Evolutionary conservation across 1,140 invertebrate species (phyloP).

Genomic region (Papilio glaucus): DNA sequence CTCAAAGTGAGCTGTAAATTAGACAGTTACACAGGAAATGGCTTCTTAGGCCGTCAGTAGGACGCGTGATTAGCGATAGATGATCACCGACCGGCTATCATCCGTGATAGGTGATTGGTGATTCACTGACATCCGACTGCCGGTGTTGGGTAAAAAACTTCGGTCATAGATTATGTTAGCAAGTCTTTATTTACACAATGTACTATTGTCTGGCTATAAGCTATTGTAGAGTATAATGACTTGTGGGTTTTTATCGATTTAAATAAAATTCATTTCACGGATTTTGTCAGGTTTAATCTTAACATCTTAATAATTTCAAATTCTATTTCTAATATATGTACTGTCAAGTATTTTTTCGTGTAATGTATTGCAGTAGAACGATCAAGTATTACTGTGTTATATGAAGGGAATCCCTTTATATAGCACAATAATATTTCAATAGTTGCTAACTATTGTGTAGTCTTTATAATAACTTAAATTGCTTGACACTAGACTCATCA

Average conservation of each 20-base stretch:
- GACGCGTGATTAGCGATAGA: slow-evolving; percentile 74
- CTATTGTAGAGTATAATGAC: slow-evolving; percentile 10
- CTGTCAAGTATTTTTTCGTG: background rate
- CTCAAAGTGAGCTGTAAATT: slow-evolving; percentile 77
- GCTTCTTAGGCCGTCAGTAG: slow-evolving; percentile 78
- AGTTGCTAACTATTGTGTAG: no score
- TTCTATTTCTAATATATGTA: background rate
- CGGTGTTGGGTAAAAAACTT: slow-evolving; percentile 59
- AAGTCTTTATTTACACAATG: background rate
- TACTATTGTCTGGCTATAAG: background rate
- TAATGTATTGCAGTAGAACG: no score
- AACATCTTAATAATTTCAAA: background rate
- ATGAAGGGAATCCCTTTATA: no score
- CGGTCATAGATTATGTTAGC: slow-evolving; percentile 52
- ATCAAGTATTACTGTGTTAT: no score
- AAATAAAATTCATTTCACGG: slow-evolving; percentile 5
- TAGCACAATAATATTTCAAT: no score
- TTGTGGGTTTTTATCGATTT: background rate
- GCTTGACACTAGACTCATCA: no score
- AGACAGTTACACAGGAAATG: slow-evolving; percentile 79
- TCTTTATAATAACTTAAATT: no score
- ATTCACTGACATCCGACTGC: slow-evolving; percentile 61
- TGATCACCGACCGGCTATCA: slow-evolving; percentile 67
- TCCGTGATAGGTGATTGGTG: slow-evolving; percentile 64
- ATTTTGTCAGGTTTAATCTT: background rate